Base-by-base conservation (phyloP, 1,140 invertebrate species). In the Contarinia nasturtii region DNA sequence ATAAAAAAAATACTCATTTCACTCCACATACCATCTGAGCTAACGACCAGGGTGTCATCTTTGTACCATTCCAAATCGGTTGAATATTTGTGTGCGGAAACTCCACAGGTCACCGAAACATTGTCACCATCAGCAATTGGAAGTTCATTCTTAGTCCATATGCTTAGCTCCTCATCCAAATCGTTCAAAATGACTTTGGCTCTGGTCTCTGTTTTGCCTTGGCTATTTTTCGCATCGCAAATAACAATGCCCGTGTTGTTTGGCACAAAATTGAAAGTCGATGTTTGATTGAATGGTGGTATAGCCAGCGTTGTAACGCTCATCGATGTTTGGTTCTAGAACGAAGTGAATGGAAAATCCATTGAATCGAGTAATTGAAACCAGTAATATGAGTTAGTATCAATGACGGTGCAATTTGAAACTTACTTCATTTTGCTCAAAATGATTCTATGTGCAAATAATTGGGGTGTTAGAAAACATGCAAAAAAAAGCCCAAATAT, bases 61-160 rank as follows among this genome's bases (percentile, higher is more conserved):
- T 49, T 51, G 17, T 50, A 54, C 72, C 71, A 75, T 20, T 51
- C 40, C 11, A 74, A 49, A 2, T 61, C 48, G 19, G 57, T 50
- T 5, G 65, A 60, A 34, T 66, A 75, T 52, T 73, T 69, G 37
- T 74, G 72, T 20, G 67, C 57, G 2, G 72, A 66, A 2, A 68
- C 74, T 4, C 64, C 68, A 53, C 76, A 79, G 7, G 58, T 66
- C 2, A 76, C 45, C 20, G 52, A 58, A 3, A 73, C 41, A 41
- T 68, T 51, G 49, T 78, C 75, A 1, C 69, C 72, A 21, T 55
- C 58, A 1, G 71, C 67, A 11, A 75, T 59, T 36, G 58, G 50
- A 4, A 57, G 53, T n/a, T 54, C 41, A 21, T 51, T 46, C 33
- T 57, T 49, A 45, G 57, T 14, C 41, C 19, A 19, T 5, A 20